phyloP scores from a whole-genome alignment of 1,140 invertebrate species.

The Stegodyphus dumicola region DNA sequence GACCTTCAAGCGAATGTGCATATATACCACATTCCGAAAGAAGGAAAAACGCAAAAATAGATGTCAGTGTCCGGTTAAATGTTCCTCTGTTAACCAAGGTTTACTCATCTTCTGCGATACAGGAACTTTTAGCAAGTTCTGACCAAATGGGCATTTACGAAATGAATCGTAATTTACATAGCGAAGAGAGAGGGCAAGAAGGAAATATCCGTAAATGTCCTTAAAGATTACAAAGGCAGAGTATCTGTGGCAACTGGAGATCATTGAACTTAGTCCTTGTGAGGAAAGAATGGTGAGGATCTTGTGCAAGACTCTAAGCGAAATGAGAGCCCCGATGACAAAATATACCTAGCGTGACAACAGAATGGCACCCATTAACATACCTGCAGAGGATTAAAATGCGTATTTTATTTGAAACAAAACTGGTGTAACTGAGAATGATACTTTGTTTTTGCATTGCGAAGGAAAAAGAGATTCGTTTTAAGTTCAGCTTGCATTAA shows the following conservation, averaged over 20 bases:
- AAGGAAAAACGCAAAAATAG: too few species aligned
- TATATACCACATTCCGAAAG: too few species aligned
- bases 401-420: not conserved
- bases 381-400: constrained; percentile 9
- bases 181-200: not conserved
- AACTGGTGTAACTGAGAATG: not conserved
- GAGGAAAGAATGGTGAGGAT: not conserved
- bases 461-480: too few species aligned
- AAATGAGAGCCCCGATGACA: constrained; percentile 24
- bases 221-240: not conserved
- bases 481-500: too few species aligned
- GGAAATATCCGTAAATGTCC: not conserved
- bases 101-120: not conserved
- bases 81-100: constrained; percentile 1
- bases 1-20: too few species aligned
- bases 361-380: constrained; percentile 13
- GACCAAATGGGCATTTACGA: too few species aligned
- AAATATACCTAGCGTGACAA: constrained; percentile 23
- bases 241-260: not conserved
- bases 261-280: constrained; percentile 5
- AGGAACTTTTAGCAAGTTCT: too few species aligned
- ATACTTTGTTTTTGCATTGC: too few species aligned
- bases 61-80: constrained; percentile 6
- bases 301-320: constrained; percentile 21
- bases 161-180: too few species aligned